These are phyloP conservation scores for Eulemur coronatus DNA, from an alignment of 2,797 vertebrate genomes.

Conservation along the genomic window DNA sequence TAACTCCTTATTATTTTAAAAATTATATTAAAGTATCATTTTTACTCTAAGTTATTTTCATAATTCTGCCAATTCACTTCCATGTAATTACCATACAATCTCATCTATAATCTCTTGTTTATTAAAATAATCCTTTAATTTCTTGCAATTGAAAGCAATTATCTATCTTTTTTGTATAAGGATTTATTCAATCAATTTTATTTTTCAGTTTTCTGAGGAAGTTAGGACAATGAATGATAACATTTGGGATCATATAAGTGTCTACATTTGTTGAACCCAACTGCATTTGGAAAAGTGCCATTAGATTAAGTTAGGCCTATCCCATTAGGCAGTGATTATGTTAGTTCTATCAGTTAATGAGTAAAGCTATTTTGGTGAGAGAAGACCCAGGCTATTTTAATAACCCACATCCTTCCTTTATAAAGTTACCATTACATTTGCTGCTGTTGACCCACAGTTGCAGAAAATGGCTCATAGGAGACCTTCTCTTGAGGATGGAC, in stretches of 20 bases:
- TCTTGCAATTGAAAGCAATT: background rate
- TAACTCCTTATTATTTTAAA: background rate
- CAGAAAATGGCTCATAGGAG: background rate
- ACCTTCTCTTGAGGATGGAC: background rate
- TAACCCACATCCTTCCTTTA: background rate
- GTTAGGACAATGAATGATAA: background rate
- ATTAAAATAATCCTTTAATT: conserved; percentile 13
- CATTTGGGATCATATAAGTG: background rate
- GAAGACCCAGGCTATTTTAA: background rate
- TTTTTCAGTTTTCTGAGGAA: background rate
- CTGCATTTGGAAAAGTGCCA: background rate
- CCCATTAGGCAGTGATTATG: background rate
- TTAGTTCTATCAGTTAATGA: background rate
- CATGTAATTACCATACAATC: background rate
- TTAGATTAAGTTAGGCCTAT: background rate
- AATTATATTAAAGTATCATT: background rate
- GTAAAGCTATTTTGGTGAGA: background rate
- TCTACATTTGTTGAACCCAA: background rate
- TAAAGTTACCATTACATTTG: background rate
- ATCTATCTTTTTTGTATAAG: background rate
- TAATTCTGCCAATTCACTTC: conserved; percentile 11
- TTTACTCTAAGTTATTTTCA: background rate
- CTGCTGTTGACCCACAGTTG: background rate
- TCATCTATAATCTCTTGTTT: conserved; percentile 1
- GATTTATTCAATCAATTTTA: background rate